Conservation (phyloP, 2,888 invertebrate genomes). For the Lepidochitona cinerea region DNA sequence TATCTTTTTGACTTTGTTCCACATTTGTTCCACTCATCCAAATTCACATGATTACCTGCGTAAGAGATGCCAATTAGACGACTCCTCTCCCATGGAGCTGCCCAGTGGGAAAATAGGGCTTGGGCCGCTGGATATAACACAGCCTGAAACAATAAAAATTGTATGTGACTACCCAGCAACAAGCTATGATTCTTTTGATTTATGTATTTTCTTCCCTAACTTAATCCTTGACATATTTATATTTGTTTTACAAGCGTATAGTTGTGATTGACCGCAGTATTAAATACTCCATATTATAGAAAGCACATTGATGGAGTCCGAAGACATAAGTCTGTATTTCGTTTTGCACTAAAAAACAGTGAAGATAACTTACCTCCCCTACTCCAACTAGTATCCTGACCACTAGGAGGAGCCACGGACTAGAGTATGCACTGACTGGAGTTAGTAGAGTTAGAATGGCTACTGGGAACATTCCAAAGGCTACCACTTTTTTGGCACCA, state of each 20-base stretch:
- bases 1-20: too few relatives aligned
- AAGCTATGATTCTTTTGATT: too few relatives aligned
- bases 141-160: conserved; percentile 44
- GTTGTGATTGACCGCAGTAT: too few relatives aligned
- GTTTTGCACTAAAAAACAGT: too few relatives aligned
- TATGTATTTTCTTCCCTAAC: too few relatives aligned
- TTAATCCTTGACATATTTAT: too few relatives aligned
- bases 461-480: conserved; percentile 46
- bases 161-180: neutral
- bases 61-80: conserved; percentile 45
- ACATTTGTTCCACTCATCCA: too few relatives aligned
- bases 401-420: conserved; percentile 42
- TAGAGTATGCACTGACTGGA: conserved; percentile 42
- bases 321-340: too few relatives aligned
- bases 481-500: conserved; percentile 60
- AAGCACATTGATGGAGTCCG: too few relatives aligned
- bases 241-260: too few relatives aligned
- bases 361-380: conserved; percentile 48
- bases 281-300: too few relatives aligned
- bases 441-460: conserved; percentile 40
- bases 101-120: conserved; percentile 91
- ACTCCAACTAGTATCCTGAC: conserved; percentile 44
- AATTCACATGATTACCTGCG: too few relatives aligned
- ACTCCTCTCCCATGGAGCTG: conserved; percentile 83
- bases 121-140: conserved; percentile 95